Evolutionary conservation across 2,797 vertebrate species (phyloP), one percentile per base, ranked within the genome.

Genomic region (Micrastur ruficollis): DNA sequence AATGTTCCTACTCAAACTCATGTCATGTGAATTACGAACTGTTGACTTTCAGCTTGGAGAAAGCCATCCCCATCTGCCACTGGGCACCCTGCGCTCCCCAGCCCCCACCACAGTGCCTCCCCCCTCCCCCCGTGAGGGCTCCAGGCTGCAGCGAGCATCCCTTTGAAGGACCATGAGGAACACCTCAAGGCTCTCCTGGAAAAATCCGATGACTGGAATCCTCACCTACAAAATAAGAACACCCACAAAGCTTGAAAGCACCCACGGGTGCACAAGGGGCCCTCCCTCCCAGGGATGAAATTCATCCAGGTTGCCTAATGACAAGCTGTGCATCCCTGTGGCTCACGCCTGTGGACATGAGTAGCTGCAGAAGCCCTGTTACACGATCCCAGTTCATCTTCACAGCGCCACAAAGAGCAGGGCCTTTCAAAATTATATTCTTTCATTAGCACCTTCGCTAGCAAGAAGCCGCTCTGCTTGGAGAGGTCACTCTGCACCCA

Each of bases 111-210:
- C 0, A 0, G 12, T 7, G 55, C 19, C 14, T 65, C 7, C 50
- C 26, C 11, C 31, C 56, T 3, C 0, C 14, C 3, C 0, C 14
- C 8, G 1, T 3, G 13, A 80, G 18, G 5, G 17, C 12, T 58
- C 29, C 5, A 3, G 61, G 50, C 32, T 59, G 31, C 78, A 61
- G 31, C 1, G 2, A 74, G 18, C 38, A 46, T 27, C 38, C 1
- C 0, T 56, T 34, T 40, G 32, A 49, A 88, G 21, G 29, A 38
- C 14, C 52, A 36, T 27, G 31, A 74, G 42, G 31, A 86, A 50
- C 20, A 68, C 9, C 29, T n/a, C 7, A 22, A 65, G 80, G 34
- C 26, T 31, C 14, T 42, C 56, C 29, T 14, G 40, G 34, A 52
- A 63, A 80, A 82, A 49, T 15, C 36, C 44, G 18, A 55, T 2